phyloP scores from a whole-genome alignment of 2,113 vertebrate genomes.

The Sisor rabdophorus region DNA sequence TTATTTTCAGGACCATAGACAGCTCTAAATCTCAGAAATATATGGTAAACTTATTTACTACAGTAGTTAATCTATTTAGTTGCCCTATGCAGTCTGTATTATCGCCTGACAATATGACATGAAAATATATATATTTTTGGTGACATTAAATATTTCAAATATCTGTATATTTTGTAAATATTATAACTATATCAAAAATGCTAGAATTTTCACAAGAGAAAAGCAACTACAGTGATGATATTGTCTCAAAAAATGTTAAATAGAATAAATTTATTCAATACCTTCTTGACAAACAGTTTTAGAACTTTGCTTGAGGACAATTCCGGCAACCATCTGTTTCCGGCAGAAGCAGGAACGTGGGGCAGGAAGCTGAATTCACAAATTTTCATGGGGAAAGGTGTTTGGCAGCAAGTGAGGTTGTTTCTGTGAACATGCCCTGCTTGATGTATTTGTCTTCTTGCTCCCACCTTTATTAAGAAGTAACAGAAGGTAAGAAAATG shows the following conservation, averaged over 20 bases:
- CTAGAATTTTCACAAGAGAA: neutral
- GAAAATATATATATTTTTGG: too few relatives aligned
- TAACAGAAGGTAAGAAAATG: slow-evolving; percentile 58
- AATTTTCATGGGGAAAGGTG: slow-evolving; percentile 69
- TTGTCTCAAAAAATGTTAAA: slow-evolving; percentile 21
- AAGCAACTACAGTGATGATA: neutral
- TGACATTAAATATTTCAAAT: neutral
- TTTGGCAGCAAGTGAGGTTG: slow-evolving; percentile 67
- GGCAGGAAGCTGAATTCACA: slow-evolving; percentile 72
- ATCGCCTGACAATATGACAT: too few relatives aligned
- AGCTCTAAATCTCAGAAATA: slow-evolving; percentile 16
- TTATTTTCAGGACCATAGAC: slow-evolving; percentile 16
- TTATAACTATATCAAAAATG: neutral
- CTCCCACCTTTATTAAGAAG: slow-evolving; percentile 47
- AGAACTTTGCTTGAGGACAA: slow-evolving; percentile 71
- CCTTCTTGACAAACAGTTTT: slow-evolving; percentile 65
- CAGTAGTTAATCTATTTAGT: too few relatives aligned
- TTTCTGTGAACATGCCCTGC: slow-evolving; percentile 60
- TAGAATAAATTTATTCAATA: slow-evolving; percentile 19
- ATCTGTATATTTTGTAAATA: neutral
- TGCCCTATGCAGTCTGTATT: too few relatives aligned
- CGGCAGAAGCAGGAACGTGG: slow-evolving; percentile 54
- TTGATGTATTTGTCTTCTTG: slow-evolving; percentile 55
- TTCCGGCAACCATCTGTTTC: slow-evolving; percentile 80
- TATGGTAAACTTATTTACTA: neutral